Percentiles rank a stretch among this genome's conserved stretches.
These are phyloP conservation scores for Muntiacus muntjak DNA, from an alignment of 2,113 vertebrate species.

Conservation along the genomic window DNA sequence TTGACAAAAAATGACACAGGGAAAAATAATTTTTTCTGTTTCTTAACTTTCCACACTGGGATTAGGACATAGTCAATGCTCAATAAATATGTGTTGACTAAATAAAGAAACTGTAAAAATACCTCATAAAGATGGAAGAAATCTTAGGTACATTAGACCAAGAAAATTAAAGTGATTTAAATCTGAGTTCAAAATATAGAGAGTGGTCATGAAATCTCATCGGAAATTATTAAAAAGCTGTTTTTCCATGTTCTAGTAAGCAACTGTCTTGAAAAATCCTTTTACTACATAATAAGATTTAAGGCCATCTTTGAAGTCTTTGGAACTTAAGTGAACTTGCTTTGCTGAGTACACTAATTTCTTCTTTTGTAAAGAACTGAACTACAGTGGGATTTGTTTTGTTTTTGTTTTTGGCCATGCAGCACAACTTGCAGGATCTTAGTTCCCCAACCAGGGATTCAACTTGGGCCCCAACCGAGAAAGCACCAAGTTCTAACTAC, in stretches of 20 bases:
- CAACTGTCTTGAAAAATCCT: not conserved
- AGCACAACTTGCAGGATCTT: not conserved
- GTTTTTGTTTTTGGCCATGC: not conserved
- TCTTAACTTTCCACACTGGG: not conserved
- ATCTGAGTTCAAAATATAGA: not conserved
- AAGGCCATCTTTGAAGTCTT: not conserved
- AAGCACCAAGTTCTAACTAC: not conserved
- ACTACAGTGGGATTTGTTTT: not conserved
- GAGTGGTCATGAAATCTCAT: not conserved
- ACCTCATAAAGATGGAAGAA: not conserved
- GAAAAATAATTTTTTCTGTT: not conserved
- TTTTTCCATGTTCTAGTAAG: not conserved
- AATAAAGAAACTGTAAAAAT: conserved; percentile 11
- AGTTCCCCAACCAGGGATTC: not conserved
- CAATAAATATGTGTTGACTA: not conserved
- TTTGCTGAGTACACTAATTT: not conserved
- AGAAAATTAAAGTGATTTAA: not conserved
- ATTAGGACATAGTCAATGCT: not conserved
- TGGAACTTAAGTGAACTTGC: not conserved
- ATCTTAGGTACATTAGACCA: not conserved
- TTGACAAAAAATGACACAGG: not conserved
- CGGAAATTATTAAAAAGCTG: not conserved
- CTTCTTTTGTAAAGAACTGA: not conserved
- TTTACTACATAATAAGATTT: not conserved
- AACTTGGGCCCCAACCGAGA: not conserved